These are phyloP conservation scores for Cyrtorhinus lividipennis DNA, from an alignment of 1,140 invertebrate species.

Conservation along the genomic window DNA sequence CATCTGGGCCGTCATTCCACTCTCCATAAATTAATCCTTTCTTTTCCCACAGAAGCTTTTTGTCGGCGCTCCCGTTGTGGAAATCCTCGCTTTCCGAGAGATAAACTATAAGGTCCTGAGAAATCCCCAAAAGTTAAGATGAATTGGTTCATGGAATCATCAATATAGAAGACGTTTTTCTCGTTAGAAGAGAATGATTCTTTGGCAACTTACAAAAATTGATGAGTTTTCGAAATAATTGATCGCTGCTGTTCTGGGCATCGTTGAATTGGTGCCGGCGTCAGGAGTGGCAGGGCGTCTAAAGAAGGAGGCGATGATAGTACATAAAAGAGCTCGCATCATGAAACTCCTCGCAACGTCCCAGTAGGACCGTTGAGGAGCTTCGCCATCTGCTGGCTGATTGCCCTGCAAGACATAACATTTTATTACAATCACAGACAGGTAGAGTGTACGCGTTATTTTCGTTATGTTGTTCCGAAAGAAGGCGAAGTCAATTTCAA, in stretches of 20 bases:
- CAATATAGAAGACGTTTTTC: no score
- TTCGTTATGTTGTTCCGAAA: no score
- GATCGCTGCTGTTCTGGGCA: slow-evolving; percentile 39
- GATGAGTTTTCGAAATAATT: slow-evolving; percentile 80
- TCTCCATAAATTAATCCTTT: slow-evolving; percentile 82
- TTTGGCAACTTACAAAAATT: slow-evolving; percentile 43
- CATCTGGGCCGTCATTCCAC: slow-evolving; percentile 68
- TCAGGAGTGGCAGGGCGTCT: slow-evolving; percentile 40
- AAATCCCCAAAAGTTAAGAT: no score
- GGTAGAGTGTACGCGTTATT: no score
- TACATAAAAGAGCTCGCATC: slow-evolving; percentile 77
- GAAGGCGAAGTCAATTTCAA: no score
- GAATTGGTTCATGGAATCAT: no score
- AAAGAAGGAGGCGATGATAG: slow-evolving; percentile 87
- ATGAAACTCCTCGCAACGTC: slow-evolving; percentile 68
- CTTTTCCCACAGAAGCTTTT: slow-evolving; percentile 82
- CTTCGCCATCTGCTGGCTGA: slow-evolving; percentile 7
- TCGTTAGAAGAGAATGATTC: neutral
- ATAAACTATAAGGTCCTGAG: slow-evolving; percentile 75
- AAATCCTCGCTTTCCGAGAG: slow-evolving; percentile 65
- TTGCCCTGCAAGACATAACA: neutral
- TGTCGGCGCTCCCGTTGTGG: slow-evolving; percentile 49
- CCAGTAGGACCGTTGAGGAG: slow-evolving; percentile 45
- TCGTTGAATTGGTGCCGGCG: slow-evolving; percentile 27
- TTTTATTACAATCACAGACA: no score